phyloP scores from a whole-genome alignment of 2,888 invertebrate species.

The Netelia inedita region DNA sequence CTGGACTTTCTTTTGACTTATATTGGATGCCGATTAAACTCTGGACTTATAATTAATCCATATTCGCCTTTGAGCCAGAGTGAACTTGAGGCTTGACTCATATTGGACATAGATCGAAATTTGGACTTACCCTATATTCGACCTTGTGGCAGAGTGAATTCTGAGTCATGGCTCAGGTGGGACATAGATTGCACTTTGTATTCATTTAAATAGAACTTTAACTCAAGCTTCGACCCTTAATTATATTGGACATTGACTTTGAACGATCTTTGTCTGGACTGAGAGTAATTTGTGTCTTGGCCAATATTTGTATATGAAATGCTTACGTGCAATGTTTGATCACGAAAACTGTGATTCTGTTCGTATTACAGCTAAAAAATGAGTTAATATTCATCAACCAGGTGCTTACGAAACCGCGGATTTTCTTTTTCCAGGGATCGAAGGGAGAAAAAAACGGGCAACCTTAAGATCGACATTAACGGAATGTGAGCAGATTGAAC shows the following conservation, averaged over 20 bases:
- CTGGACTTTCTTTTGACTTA: neutral
- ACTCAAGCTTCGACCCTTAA: neutral
- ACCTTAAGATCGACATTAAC: slow-evolving; percentile 92
- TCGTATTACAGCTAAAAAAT: slow-evolving; percentile 8
- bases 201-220: neutral
- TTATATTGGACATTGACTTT: neutral
- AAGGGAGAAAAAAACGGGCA: slow-evolving; percentile 96
- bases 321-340: neutral
- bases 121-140: too few species aligned
- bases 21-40: neutral
- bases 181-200: neutral
- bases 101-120: too few species aligned
- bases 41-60: neutral
- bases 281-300: neutral
- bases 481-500: slow-evolving; percentile 86
- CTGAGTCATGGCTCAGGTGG: neutral
- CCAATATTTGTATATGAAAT: neutral
- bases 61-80: neutral
- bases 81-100: neutral
- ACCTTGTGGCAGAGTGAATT: too few species aligned
- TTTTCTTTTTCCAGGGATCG: slow-evolving; percentile 88
- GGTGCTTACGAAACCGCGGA: slow-evolving; percentile 47
- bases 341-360: neutral
- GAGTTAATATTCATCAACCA: neutral
- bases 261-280: too few species aligned